Conservation (phyloP, 1,140 invertebrate genomes). For the Diorhabda carinulata region DNA sequence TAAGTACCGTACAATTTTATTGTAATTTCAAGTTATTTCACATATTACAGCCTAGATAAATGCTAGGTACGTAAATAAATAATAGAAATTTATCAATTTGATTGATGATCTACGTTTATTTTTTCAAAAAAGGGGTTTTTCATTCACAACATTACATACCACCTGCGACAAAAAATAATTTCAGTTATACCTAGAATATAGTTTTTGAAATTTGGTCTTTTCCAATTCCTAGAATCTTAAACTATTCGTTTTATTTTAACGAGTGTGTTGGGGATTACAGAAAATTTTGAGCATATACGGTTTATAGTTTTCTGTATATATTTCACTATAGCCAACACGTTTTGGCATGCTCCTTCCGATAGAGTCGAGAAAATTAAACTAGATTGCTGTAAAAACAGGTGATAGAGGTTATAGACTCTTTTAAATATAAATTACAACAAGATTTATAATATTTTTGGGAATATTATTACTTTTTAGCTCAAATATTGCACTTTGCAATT, state of each 20-base stretch:
- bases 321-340: neutral
- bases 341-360: neutral
- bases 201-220: conserved; percentile 18
- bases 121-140: conserved; percentile 10
- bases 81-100: conserved; percentile 12
- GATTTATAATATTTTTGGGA: conserved; percentile 5
- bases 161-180: conserved; percentile 15
- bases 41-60: conserved; percentile 18
- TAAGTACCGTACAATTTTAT: conserved; percentile 11
- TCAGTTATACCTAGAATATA: conserved; percentile 12
- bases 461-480: too few species aligned
- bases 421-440: conserved; percentile 17
- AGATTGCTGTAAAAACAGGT: conserved; percentile 9
- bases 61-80: conserved; percentile 18
- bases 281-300: neutral
- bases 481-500: too few species aligned
- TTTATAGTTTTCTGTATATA: neutral
- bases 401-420: conserved; percentile 16
- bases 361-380: neutral
- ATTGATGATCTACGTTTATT: conserved; percentile 15
- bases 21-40: conserved; percentile 16
- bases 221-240: conserved; percentile 17
- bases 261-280: conserved; percentile 8
- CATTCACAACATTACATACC: conserved; percentile 18
- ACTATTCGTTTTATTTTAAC: conserved; percentile 12